Percentiles rank a stretch among this genome's conserved stretches.
Conservation (phyloP, 2,888 invertebrate genomes). For the Agrotis segetum region DNA sequence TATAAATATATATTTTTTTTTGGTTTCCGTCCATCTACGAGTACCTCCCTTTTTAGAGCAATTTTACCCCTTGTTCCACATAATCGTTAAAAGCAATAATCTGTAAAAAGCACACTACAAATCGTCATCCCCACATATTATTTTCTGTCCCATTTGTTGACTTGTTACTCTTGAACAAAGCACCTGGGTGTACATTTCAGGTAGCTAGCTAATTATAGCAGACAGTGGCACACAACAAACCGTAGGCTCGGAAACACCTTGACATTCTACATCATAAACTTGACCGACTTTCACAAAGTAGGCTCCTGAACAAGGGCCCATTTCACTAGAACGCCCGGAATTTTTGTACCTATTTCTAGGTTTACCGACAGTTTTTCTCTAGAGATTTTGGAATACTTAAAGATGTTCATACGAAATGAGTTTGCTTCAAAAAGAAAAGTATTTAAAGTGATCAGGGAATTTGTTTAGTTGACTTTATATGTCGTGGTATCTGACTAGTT, state of each 20-base stretch:
- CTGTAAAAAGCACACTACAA: neutral
- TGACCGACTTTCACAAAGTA: slow-evolving; percentile 50
- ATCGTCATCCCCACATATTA: neutral
- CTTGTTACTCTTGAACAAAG: neutral
- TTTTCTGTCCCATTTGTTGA: neutral
- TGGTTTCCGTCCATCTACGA: no score
- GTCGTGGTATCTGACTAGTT: no score
- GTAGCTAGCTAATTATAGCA: neutral
- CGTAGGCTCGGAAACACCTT: slow-evolving; percentile 21
- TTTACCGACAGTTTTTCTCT: slow-evolving; percentile 1
- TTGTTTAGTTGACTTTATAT: neutral
- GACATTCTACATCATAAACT: slow-evolving; percentile 53
- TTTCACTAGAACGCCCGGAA: neutral
- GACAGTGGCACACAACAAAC: slow-evolving; percentile 15
- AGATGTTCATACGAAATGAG: neutral
- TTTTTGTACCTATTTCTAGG: neutral
- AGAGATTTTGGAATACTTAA: neutral
- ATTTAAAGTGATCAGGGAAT: neutral
- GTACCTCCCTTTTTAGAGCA: no score
- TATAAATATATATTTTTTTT: no score
- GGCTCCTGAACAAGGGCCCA: neutral
- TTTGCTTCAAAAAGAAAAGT: slow-evolving; percentile 4
- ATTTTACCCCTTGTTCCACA: neutral
- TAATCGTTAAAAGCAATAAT: neutral
- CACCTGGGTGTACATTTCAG: neutral